Base-by-base conservation (phyloP, 1,140 invertebrate species). In the Drosophila burlai region DNA sequence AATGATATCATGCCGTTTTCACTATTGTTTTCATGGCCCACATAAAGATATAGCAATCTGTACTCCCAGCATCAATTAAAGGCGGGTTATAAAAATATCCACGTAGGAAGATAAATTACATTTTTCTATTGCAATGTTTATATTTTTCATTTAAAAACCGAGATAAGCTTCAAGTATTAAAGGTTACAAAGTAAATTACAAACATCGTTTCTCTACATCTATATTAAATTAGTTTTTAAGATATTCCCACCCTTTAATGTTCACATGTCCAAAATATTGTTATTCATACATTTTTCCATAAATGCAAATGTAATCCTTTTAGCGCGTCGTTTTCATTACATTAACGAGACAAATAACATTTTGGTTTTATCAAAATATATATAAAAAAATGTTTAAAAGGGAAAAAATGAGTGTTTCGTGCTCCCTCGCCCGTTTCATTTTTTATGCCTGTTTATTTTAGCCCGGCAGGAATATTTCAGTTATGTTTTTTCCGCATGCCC, bases 251-350 rank as follows among this genome's bases (percentile, higher is more conserved):
- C 18, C 40, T 45, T 18, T 36, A 62, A 46, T 45, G 7, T n/a
- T 13, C 3, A 24, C 15, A 7, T 34, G 15, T 16, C 40, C 11
- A 10, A 38, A 63, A 47, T 21, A 40, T 29, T 47, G 45, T 15
- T 38, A n/a, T 36, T 18, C 42, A 38, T 55, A 58, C 49, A 66
- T 31, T 47, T 34, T 67, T 4, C 16, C 59, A 42, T 76, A 75
- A 67, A 68, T 75, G 65, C 49, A 76, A 90, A 81, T 90, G 80
- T 80, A 90, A 90, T 90, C 82, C 85, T 82, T 90, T 90, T 90
- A 90, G 80, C 75, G 46, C 55, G 45, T 64, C 86, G 80, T 75
- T 86, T 90, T 90, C 85, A 90, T 90, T 90, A 90, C 85, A 85
- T 91, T 90, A 82, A 62, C 68, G 66, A 59, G 83, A 80, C 55